phyloP scores from a whole-genome alignment of 2,888 invertebrate species.

The Dendrolimus houi region DNA sequence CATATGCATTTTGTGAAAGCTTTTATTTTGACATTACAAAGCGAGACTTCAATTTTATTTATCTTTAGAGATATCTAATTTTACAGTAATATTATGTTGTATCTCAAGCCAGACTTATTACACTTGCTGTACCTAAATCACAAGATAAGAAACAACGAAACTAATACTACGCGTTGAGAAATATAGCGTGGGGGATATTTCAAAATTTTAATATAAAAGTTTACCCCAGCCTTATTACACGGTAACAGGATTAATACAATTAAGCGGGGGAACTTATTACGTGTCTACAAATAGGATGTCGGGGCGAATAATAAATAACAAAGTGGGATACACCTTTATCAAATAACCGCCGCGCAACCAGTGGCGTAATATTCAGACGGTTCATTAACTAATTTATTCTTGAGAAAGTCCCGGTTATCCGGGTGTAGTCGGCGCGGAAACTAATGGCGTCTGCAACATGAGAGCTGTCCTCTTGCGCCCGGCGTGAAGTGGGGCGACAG shows the following conservation, averaged over 20 bases:
- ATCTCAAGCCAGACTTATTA: too few species aligned
- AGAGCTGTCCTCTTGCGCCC: conserved; percentile 25
- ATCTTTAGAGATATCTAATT: too few species aligned
- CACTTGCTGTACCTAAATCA: too few species aligned
- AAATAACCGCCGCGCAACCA: conserved; percentile 30
- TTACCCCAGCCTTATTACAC: neutral
- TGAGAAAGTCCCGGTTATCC: conserved; percentile 53
- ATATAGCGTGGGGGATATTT: neutral
- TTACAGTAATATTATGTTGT: too few species aligned
- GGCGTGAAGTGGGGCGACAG: conserved; percentile 12
- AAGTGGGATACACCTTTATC: conserved; percentile 28
- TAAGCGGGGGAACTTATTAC: neutral
- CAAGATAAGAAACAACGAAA: neutral
- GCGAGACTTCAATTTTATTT: too few species aligned
- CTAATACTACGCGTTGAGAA: neutral
- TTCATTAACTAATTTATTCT: conserved; percentile 69
- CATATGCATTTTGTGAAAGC: too few species aligned
- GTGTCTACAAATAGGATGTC: neutral
- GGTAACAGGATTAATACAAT: neutral
- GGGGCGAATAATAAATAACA: conserved; percentile 25
- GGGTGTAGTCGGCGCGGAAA: conserved; percentile 59
- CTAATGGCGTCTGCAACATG: conserved; percentile 68
- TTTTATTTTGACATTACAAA: too few species aligned
- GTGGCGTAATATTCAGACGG: conserved; percentile 41
- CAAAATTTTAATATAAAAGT: neutral